Conservation (phyloP, 2,113 vertebrate species). For the Corythoichthys haematopterus region DNA sequence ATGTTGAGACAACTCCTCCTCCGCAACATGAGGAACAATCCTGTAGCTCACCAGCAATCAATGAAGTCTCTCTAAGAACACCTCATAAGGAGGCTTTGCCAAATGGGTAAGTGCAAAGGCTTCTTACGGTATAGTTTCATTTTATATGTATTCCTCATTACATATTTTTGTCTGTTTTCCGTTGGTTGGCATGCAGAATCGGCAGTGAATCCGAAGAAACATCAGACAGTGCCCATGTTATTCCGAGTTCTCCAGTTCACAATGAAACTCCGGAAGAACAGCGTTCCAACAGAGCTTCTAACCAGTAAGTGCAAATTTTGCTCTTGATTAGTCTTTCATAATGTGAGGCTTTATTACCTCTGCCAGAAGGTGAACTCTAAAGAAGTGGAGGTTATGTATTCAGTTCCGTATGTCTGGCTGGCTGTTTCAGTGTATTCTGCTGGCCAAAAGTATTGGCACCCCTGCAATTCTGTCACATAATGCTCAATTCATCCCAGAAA, state of each 20-base stretch:
- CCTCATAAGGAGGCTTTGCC: neutral
- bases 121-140: neutral
- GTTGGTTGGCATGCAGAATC: conserved; percentile 6
- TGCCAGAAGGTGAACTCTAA: no score
- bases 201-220: neutral
- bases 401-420: no score
- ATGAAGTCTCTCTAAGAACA: neutral
- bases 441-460: no score
- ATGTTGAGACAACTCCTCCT: conserved; percentile 7
- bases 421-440: no score
- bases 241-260: neutral
- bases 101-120: neutral
- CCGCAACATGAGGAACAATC: conserved; percentile 18
- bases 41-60: neutral
- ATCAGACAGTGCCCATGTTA: conserved; percentile 28
- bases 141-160: neutral
- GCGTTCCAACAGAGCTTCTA: neutral
- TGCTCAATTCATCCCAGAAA: no score
- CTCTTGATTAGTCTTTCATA: no score
- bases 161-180: neutral
- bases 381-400: no score
- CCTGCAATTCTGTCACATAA: no score
- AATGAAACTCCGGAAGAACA: conserved; percentile 15
- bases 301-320: conserved; percentile 18
- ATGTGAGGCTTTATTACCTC: neutral